Evolutionary conservation across 1,140 invertebrate genomes (phyloP), one percentile per base, ranked within the genome.

Genomic region (Carposina sasakii): DNA sequence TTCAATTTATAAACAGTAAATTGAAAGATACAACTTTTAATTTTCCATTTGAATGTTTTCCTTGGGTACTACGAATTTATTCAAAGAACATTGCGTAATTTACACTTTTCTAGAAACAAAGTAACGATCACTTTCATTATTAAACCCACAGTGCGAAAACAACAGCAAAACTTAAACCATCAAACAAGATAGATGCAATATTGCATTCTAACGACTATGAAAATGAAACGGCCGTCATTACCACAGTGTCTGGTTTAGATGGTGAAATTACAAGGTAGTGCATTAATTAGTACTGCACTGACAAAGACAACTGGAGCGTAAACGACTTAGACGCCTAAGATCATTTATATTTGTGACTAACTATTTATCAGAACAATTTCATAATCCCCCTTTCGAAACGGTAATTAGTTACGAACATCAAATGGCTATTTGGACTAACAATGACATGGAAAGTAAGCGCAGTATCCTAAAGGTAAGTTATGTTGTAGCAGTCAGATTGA

Each of bases 71-170:
- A n/a, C n/a, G n/a, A n/a, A n/a, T n/a, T n/a, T n/a, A n/a, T n/a
- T n/a, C n/a, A n/a, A n/a, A n/a, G n/a, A n/a, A n/a, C n/a, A n/a
- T n/a, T n/a, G n/a, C n/a, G n/a, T n/a, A n/a, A n/a, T n/a, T n/a
- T n/a, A n/a, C n/a, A n/a, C n/a, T n/a, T n/a, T n/a, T 37, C 34
- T 60, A 51, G 56, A 68, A 61, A 69, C 65, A 47, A 39, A 62
- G 57, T 70, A 65, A 66, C 60, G 63, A 69, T 73, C 69, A 77
- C 74, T 77, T 67, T 76, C 68, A 31, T 56, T 81, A 48, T 72
- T 66, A 54, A 33, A 43, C 28, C 58, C 65, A 44, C 48, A 43
- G 24, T 52, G 63, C 55, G 59, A 61, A 66, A 76, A 72, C 57
- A 64, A 72, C 64, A 68, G n/a, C n/a, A n/a, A 62, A 39, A 48